Evolutionary conservation across 2,888 invertebrate species (phyloP).

Genomic region (Geophilus truncorum): DNA sequence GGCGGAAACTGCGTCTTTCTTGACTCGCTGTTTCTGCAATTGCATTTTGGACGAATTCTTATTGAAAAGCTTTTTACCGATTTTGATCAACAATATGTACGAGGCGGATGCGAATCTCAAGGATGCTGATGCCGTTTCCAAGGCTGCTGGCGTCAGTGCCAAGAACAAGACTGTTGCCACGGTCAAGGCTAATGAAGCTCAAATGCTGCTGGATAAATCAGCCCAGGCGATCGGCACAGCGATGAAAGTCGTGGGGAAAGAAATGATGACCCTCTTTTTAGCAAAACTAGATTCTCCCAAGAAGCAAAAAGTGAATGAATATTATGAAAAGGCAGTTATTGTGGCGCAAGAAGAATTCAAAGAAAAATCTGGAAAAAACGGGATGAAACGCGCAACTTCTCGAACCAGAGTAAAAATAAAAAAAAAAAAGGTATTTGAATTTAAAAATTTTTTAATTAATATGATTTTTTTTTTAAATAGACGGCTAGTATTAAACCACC

Average conservation of each 20-base stretch:
- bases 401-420: constrained; percentile 36
- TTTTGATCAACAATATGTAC: constrained; percentile 77
- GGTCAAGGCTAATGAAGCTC: constrained; percentile 87
- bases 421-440: not conserved
- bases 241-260: constrained; percentile 89
- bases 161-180: constrained; percentile 66
- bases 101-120: too few species aligned
- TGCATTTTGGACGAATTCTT: constrained; percentile 74
- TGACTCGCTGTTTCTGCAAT: constrained; percentile 74
- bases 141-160: too few species aligned
- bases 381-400: constrained; percentile 35
- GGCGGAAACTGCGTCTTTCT: constrained; percentile 76
- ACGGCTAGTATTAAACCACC: not conserved
- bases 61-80: constrained; percentile 71
- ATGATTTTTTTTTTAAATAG: not conserved
- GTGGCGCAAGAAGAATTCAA: too few species aligned
- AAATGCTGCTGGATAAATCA: too few species aligned
- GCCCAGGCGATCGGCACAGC: constrained; percentile 91
- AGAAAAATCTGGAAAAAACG: too few species aligned
- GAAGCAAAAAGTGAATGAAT: constrained; percentile 86
- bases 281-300: constrained; percentile 85
- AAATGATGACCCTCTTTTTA: constrained; percentile 75
- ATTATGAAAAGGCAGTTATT: constrained; percentile 78
- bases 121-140: too few species aligned
- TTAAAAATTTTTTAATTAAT: not conserved